phyloP scores from a whole-genome alignment of 1,140 invertebrate species.

The Pachypeltis micranthus region DNA sequence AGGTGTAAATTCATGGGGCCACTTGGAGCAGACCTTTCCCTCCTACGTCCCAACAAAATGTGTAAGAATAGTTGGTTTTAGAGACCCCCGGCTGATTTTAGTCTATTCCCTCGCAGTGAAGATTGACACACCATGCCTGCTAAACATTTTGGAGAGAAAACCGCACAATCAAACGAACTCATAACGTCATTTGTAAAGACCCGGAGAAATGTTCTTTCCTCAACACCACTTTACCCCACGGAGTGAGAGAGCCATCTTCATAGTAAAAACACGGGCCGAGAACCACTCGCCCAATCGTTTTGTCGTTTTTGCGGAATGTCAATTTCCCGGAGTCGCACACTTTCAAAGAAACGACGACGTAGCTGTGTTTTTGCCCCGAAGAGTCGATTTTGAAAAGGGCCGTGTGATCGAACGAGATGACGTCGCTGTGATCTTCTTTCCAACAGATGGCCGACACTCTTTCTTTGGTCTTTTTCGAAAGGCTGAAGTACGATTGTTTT shows the following conservation, averaged over 20 bases:
- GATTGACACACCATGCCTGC: too few relatives aligned
- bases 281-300: constrained; percentile 15
- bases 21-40: too few relatives aligned
- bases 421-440: not conserved
- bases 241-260: constrained; percentile 5
- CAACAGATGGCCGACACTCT: constrained; percentile 1
- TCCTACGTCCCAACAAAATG: too few relatives aligned
- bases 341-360: constrained; percentile 13
- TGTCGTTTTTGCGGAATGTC: constrained; percentile 13
- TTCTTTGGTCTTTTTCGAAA: constrained; percentile 20
- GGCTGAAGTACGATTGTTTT: constrained; percentile 13
- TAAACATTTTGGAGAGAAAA: too few relatives aligned
- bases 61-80: too few relatives aligned
- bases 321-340: not conserved
- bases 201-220: constrained; percentile 6
- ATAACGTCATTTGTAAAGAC: constrained; percentile 9
- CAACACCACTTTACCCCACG: constrained; percentile 15
- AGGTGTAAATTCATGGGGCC: too few relatives aligned
- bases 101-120: too few relatives aligned
- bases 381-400: constrained; percentile 14
- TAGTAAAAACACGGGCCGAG: constrained; percentile 17
- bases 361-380: constrained; percentile 8
- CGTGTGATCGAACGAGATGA: constrained; percentile 4
- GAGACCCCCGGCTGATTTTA: too few relatives aligned
- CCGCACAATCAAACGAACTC: not conserved